Conservation (phyloP, 2,888 invertebrate genomes). For the Mimas tiliae region DNA sequence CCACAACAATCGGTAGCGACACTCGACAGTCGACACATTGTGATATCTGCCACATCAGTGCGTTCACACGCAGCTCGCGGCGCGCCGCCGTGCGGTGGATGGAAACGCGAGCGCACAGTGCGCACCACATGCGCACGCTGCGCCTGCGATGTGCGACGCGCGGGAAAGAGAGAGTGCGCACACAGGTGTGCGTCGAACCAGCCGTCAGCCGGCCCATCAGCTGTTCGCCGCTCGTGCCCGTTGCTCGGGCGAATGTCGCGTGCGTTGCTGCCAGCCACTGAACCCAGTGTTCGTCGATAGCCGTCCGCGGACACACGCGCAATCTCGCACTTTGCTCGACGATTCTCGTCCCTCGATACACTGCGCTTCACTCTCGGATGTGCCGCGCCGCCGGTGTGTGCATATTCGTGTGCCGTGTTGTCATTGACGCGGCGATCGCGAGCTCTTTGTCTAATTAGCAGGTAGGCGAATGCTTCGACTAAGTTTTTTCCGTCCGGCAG, state of each 20-base stretch:
- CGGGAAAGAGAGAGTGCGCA: slow-evolving; percentile 73
- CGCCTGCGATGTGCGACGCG: slow-evolving; percentile 48
- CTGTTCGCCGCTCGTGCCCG: slow-evolving; percentile 70
- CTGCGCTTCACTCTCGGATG: slow-evolving; percentile 54
- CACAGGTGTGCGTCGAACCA: slow-evolving; percentile 74
- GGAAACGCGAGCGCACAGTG: background rate
- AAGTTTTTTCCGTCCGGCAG: slow-evolving; percentile 44
- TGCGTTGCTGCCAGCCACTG: slow-evolving; percentile 39
- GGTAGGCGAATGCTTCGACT: slow-evolving; percentile 73
- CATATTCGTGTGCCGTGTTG: slow-evolving; percentile 71
- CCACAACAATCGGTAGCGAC: slow-evolving; percentile 31
- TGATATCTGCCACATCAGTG: slow-evolving; percentile 30
- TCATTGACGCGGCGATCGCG: slow-evolving; percentile 69
- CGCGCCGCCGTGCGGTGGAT: slow-evolving; percentile 5
- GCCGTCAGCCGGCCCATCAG: slow-evolving; percentile 70
- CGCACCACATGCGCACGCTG: slow-evolving; percentile 15
- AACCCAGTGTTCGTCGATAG: slow-evolving; percentile 73
- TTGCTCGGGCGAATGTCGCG: slow-evolving; percentile 58
- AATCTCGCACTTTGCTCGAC: slow-evolving; percentile 52
- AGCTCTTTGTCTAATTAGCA: slow-evolving; percentile 81
- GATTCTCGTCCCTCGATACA: slow-evolving; percentile 46
- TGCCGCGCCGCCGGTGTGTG: slow-evolving; percentile 71
- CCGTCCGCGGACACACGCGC: slow-evolving; percentile 69
- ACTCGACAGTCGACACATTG: slow-evolving; percentile 29
- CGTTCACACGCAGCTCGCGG: slow-evolving; percentile 35